phyloP scores from a whole-genome alignment of 2,888 invertebrate species.

The Lithophane socia region DNA sequence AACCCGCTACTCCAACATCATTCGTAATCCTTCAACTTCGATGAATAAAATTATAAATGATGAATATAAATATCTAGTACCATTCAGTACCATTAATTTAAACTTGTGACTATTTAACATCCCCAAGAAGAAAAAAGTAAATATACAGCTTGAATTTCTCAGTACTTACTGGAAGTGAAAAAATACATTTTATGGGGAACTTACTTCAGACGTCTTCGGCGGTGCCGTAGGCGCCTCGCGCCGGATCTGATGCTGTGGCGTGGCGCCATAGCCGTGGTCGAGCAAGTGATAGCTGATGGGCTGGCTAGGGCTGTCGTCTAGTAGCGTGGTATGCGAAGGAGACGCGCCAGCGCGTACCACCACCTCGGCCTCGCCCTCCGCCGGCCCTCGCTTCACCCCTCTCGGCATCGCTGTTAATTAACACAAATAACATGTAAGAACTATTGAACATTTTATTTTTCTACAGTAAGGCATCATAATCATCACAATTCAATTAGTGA shows the following conservation, averaged over 20 bases:
- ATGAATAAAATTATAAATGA: conserved; percentile 5
- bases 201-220: conserved; percentile 90
- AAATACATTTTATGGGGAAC: conserved; percentile 61
- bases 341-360: conserved; percentile 89
- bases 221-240: conserved; percentile 89
- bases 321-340: conserved; percentile 89
- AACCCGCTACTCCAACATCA: neutral
- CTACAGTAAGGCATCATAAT: conserved; percentile 72
- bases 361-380: conserved; percentile 89
- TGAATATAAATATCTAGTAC: neutral
- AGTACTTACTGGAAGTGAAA: neutral
- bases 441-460: conserved; percentile 63
- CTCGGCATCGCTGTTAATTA: conserved; percentile 90
- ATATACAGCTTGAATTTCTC: neutral
- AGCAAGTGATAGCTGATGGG: conserved; percentile 94
- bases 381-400: conserved; percentile 90
- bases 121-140: neutral
- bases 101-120: neutral
- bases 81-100: conserved; percentile 11
- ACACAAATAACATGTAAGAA: conserved; percentile 68
- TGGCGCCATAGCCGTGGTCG: conserved; percentile 96
- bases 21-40: neutral
- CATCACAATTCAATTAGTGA: conserved; percentile 87
- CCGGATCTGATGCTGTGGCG: conserved; percentile 93
- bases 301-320: conserved; percentile 89